phyloP scores from a whole-genome alignment of 1,140 invertebrate genomes.

The Caenorhabditis brenneri region DNA sequence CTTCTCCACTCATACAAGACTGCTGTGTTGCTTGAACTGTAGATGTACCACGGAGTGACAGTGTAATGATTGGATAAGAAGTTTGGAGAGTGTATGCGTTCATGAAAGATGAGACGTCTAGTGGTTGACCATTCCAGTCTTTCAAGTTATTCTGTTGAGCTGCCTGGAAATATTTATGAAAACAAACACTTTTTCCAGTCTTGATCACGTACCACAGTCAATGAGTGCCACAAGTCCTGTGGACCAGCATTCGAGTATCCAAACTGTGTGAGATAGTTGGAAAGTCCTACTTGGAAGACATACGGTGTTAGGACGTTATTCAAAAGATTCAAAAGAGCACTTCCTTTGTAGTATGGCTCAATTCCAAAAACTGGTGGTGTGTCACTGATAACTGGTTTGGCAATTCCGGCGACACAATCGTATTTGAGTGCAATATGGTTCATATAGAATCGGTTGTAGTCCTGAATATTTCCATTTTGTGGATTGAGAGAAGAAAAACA shows the following conservation, averaged over 20 bases:
- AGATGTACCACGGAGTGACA: background rate
- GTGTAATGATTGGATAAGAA: background rate
- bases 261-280: constrained; percentile 28
- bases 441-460: constrained; percentile 40
- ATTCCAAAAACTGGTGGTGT: constrained; percentile 41
- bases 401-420: background rate
- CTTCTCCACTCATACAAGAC: background rate
- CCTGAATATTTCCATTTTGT: constrained; percentile 24
- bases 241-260: constrained; percentile 35
- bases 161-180: constrained; percentile 11
- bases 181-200: background rate
- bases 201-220: background rate
- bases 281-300: constrained; percentile 45
- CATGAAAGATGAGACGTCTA: constrained; percentile 46
- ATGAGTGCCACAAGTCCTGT: constrained; percentile 28
- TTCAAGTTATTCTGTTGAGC: constrained; percentile 35
- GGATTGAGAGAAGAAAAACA: too few species aligned
- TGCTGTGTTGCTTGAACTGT: constrained; percentile 9
- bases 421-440: constrained; percentile 28
- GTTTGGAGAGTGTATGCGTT: constrained; percentile 49
- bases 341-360: constrained; percentile 53
- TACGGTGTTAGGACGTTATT: constrained; percentile 45
- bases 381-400: constrained; percentile 36
- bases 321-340: constrained; percentile 41
- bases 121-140: constrained; percentile 50